Evolutionary conservation across 2,113 vertebrate genomes (phyloP).

Genomic region (Tretioscincus oriximinensis): DNA sequence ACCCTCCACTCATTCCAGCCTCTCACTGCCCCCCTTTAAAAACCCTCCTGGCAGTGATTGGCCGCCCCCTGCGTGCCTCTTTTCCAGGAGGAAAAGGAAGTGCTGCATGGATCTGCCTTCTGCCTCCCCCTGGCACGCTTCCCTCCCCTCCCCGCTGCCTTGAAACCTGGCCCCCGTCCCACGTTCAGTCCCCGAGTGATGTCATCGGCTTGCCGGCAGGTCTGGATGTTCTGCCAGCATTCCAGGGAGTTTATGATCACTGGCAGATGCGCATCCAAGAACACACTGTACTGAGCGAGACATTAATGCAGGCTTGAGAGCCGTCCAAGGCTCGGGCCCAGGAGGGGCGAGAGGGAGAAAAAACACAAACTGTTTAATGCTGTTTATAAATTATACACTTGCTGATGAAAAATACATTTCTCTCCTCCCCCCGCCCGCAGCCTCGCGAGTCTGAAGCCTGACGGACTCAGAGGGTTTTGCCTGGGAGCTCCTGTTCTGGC

Average conservation of each 20-base stretch:
- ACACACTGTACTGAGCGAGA: conserved; percentile 99
- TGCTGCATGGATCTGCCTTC: not conserved
- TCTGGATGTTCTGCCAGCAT: conserved; percentile 99
- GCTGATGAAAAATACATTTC: conserved; percentile 78
- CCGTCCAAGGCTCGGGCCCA: conserved; percentile 90
- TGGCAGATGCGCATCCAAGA: conserved; percentile 99
- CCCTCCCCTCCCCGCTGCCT: conserved; percentile 27
- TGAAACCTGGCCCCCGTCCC: conserved; percentile 79
- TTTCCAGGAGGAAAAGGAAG: conserved; percentile 1
- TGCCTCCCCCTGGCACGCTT: not conserved
- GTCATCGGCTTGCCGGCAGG: conserved; percentile 97
- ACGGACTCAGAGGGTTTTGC: conserved; percentile 70
- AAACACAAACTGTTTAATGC: conserved; percentile 85
- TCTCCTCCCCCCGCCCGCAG: conserved; percentile 9
- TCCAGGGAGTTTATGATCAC: conserved; percentile 98
- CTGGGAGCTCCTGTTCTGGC: conserved; percentile 74
- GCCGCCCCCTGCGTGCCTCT: not conserved
- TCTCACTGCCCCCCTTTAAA: not conserved
- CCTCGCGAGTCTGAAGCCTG: conserved; percentile 66
- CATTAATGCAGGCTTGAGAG: conserved; percentile 98
- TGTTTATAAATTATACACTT: conserved; percentile 89
- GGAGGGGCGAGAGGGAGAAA: conserved; percentile 69
- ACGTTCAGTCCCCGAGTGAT: conserved; percentile 89
- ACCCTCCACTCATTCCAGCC: too few relatives aligned
- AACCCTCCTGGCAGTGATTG: not conserved